Base-by-base conservation (phyloP, 2,797 vertebrate genomes). In the Alouatta caraya region DNA sequence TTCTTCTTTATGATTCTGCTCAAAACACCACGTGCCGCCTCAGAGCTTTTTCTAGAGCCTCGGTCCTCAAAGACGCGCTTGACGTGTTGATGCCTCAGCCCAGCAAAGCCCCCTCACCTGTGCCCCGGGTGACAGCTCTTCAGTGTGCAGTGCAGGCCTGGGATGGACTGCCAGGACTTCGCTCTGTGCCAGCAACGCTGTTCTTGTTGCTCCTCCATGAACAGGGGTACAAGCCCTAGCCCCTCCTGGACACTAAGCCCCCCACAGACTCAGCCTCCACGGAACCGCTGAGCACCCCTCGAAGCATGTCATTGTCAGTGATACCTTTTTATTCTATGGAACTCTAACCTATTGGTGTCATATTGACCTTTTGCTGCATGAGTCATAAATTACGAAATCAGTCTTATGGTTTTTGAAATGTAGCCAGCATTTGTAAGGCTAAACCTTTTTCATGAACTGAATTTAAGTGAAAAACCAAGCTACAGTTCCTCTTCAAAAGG, bases 291-390 rank as follows among this genome's bases (percentile, higher is more conserved):
- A 98, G 98, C 93, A 95, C 97, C 98, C 98, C 98, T 96, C 94
- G 2, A 96, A 98, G 98, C 97, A 98, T 98, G 98, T 98, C 97
- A 86, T 98, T 96, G 98, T 98, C 98, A 96, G 97, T 98, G 96
- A 97, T 97, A 92, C 98, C 97, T 97, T 98, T 98, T 97, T 98
- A 97, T 98, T 98, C 98, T 98, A 94, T 97, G 98, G 98, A 98
- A 98, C 98, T 98, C 98, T 98, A 98, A 98, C 98, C 98, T 98
- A 82, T 98, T 98, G 80, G 86, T 98, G 98, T 99, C 98, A 98
- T 98, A 97, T 97, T 98, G 99, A 99, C 98, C 98, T 98, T 97
- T 98, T 98, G 97, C 98, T 99, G 98, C 99, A 99, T 99, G 99
- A 98, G 98, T 98, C 98, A 98, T 98, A 96, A 98, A 98, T 98